Conservation (phyloP, 2,888 invertebrate genomes). For the Phyllotreta striolata region DNA sequence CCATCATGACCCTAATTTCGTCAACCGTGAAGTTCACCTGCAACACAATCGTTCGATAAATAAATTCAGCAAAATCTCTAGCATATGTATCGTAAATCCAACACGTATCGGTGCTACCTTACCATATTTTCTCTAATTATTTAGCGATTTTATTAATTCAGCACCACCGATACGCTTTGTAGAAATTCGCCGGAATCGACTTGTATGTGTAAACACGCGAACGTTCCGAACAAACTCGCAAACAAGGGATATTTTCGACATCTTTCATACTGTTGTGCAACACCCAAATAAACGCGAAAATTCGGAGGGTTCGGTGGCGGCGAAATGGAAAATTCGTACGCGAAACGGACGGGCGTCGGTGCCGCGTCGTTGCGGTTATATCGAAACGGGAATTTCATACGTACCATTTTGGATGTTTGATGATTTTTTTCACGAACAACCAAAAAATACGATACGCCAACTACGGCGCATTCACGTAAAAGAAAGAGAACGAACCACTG, state of each 20-base stretch:
- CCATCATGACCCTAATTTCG: constrained; percentile 99
- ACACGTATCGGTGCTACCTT: constrained; percentile 5
- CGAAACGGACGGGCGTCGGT: constrained; percentile 13
- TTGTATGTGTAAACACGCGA: constrained; percentile 11
- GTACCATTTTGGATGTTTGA: constrained; percentile 85
- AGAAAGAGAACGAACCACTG: constrained; percentile 60
- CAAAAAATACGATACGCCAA: constrained; percentile 82
- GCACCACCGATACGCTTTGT: not conserved
- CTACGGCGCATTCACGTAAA: constrained; percentile 88
- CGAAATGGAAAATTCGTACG: constrained; percentile 19
- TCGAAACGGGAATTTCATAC: constrained; percentile 56
- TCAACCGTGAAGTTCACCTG: constrained; percentile 99
- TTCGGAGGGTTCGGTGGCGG: constrained; percentile 15
- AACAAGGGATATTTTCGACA: constrained; percentile 14
- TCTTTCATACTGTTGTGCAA: constrained; percentile 61
- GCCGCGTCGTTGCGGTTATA: constrained; percentile 10
- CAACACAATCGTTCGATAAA: constrained; percentile 5
- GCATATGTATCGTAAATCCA: too few relatives aligned
- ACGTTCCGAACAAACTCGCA: constrained; percentile 1
- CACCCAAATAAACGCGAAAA: constrained; percentile 38
- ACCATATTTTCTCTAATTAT: constrained; percentile 30
- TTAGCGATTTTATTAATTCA: not conserved
- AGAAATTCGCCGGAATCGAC: constrained; percentile 2
- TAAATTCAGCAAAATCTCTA: too few relatives aligned
- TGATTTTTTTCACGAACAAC: constrained; percentile 75